Percentiles rank a stretch among this genome's conserved stretches.
Evolutionary conservation across 2,797 vertebrate species (phyloP).

Genomic region (Dallia pectoralis): DNA sequence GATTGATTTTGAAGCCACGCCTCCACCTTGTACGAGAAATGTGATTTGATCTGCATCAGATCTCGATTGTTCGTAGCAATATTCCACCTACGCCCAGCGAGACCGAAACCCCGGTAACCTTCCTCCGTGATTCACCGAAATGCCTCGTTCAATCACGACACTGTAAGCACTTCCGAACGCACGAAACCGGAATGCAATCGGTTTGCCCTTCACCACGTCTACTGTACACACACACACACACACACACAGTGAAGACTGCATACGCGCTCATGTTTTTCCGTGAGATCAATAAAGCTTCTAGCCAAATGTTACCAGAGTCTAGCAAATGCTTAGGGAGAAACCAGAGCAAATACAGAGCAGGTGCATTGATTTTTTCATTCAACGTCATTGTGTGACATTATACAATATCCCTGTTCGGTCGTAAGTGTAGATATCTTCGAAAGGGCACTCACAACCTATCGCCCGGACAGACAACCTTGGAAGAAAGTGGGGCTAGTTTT

Average conservation of each 20-base stretch:
- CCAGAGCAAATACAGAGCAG: neutral
- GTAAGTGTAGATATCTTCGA: conserved; percentile 57
- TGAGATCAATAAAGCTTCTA: conserved; percentile 62
- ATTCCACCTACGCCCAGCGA: conserved; percentile 20
- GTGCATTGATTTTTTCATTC: conserved; percentile 59
- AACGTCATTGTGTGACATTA: conserved; percentile 64
- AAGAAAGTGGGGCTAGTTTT: neutral
- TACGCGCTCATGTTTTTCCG: conserved; percentile 39
- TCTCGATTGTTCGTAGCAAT: conserved; percentile 8
- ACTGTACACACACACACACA: conserved; percentile 19
- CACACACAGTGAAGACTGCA: conserved; percentile 1
- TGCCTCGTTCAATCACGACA: neutral
- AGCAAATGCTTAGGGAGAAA: conserved; percentile 41
- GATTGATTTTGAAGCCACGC: neutral
- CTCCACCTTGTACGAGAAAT: neutral
- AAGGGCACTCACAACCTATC: conserved; percentile 64
- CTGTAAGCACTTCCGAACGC: neutral
- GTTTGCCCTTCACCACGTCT: conserved; percentile 36
- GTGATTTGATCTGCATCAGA: neutral
- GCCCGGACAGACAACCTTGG: conserved; percentile 16
- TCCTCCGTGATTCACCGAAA: conserved; percentile 20
- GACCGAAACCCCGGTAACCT: conserved; percentile 15
- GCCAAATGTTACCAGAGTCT: conserved; percentile 67
- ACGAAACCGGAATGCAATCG: conserved; percentile 26
- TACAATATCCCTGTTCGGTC: conserved; percentile 51